Evolutionary conservation across 2,797 vertebrate species (phyloP).

Genomic region (Anguilla obscura): DNA sequence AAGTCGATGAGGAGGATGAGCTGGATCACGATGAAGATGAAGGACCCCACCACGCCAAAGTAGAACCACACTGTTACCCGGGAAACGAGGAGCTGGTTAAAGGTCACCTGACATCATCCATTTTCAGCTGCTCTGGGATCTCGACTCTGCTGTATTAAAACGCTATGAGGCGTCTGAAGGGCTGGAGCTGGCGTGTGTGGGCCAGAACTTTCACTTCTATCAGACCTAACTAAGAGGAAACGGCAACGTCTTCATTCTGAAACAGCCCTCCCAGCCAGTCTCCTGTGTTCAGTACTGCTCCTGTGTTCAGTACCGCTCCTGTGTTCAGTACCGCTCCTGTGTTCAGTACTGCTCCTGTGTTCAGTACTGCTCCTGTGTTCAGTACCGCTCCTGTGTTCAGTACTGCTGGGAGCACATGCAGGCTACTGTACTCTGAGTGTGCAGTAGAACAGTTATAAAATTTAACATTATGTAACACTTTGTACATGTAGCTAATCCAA

Average conservation of each 20-base stretch:
- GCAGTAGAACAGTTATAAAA: not conserved
- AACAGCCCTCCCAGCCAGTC: not conserved
- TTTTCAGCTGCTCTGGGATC: not conserved
- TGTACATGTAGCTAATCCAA: not conserved
- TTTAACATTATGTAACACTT: not conserved
- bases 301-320: no score
- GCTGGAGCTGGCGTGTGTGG: not conserved
- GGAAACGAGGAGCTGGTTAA: not conserved
- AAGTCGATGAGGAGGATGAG: conserved; percentile 88
- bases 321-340: not conserved
- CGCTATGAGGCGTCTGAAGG: not conserved
- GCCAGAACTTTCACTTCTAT: not conserved
- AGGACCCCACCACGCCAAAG: conserved; percentile 85
- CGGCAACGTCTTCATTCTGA: not conserved
- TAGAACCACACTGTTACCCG: conserved; percentile 82
- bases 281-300: not conserved
- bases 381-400: not conserved
- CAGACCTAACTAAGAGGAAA: not conserved
- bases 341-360: not conserved
- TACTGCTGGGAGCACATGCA: not conserved
- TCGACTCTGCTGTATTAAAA: not conserved
- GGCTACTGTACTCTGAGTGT: not conserved
- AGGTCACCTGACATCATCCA: not conserved
- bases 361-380: no score
- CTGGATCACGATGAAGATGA: conserved; percentile 89